Evolutionary conservation across 2,888 invertebrate species (phyloP), one percentile per base, ranked within the genome.

Genomic region (Limnephilus lunatus): DNA sequence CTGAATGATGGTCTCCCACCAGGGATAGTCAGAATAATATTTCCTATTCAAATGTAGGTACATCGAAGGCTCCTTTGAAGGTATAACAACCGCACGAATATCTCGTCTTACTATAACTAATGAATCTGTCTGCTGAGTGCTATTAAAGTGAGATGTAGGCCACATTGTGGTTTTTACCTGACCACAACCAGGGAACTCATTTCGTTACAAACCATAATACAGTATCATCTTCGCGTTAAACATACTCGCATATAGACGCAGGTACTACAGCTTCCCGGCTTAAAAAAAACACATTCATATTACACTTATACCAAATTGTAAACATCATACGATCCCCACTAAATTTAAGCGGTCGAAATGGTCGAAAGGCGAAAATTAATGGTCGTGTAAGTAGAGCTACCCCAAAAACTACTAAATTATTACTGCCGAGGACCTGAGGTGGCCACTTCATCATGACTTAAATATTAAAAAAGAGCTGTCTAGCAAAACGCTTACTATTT

Each of bases 91-190:
- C 4, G 68, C 53, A 19, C 19, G 25, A 53, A 53, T 53, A 25
- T 15, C 19, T 53, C 53, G 19, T 19, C 53, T 68, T n/a, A 68
- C 1, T 68, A 5, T n/a, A 68, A 83, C 82, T 14, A 82, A 82
- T 82, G 82, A 83, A 83, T 83, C 19, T 83, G 32, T 32, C 83
- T 35, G 35, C 25, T 32, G 15, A 32, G 32, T 32, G 11, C 35
- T 30, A 12, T 7, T 83, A 32, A 19, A 32, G n/a, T 68, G 9
- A 35, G 32, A 83, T 83, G 25, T 83, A 25, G 83, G 83, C 5
- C 83, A 83, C 3, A 15, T 83, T 83, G 83, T 25, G 83, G 83
- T 83, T 83, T 83, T 19, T 83, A 83, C 83, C 31, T n/a, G 25
- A 83, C 35, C 83, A 39, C 35, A 83, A 19, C 0, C 68, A n/a